Evolutionary conservation across 2,113 vertebrate genomes (phyloP).

Genomic region (Nerophis ophidion): DNA sequence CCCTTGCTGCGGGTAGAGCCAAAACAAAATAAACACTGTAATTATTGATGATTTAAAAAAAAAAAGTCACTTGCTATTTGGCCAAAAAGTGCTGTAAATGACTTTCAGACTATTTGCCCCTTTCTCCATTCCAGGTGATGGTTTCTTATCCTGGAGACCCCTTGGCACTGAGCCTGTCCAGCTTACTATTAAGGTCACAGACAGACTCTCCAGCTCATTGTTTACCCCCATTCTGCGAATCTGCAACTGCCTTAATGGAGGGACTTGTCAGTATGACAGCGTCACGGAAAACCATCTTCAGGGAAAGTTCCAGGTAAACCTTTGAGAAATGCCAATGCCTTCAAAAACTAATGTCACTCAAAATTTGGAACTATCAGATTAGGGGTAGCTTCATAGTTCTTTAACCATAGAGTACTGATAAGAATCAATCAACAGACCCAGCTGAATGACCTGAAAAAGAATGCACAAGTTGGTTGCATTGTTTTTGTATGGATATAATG

Average conservation of each 20-base stretch:
- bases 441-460: too few relatives aligned
- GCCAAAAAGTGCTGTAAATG: not conserved
- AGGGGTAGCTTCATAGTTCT: not conserved
- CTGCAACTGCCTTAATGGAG: conserved; percentile 76
- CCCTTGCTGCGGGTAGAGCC: not conserved
- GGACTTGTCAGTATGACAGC: conserved; percentile 70
- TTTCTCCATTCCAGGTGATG: conserved; percentile 45
- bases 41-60: not conserved
- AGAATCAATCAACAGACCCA: too few relatives aligned
- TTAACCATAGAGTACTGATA: not conserved
- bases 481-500: not conserved
- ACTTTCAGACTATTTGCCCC: not conserved
- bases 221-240: conserved; percentile 68
- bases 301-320: conserved; percentile 73
- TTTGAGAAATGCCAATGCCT: not conserved
- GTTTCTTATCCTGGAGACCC: conserved; percentile 68
- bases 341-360: not conserved
- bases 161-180: conserved; percentile 53
- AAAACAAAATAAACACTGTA: not conserved
- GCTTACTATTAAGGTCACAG: conserved; percentile 68
- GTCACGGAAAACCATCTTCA: conserved; percentile 60
- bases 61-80: too few relatives aligned
- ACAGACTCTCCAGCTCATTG: conserved; percentile 63
- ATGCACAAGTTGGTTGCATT: not conserved
- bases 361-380: not conserved